Conservation (phyloP, 2,113 vertebrate species). For the Acinonyx jubatus region DNA sequence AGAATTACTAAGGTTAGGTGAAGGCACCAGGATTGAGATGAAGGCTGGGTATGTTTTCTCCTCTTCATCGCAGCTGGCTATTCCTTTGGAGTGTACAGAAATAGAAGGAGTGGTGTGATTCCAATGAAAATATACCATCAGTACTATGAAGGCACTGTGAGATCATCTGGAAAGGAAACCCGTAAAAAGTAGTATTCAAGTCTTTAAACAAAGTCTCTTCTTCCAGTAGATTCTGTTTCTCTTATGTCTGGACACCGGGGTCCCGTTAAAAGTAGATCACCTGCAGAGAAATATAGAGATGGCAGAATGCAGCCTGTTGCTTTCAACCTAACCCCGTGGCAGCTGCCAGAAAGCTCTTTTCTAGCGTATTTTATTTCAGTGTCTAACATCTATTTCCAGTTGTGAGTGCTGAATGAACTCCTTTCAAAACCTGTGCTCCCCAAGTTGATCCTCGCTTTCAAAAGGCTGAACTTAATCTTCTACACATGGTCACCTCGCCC, state of each 20-base stretch:
- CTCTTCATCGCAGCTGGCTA: not conserved
- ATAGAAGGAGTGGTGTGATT: not conserved
- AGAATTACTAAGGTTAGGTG: not conserved
- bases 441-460: not conserved
- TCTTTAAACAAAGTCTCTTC: not conserved
- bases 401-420: not conserved
- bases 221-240: not conserved
- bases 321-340: not conserved
- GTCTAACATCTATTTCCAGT: not conserved
- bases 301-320: not conserved
- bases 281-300: not conserved
- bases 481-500: rapidly evolving
- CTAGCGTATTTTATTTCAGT: not conserved
- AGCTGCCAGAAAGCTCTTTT: not conserved
- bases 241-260: not conserved
- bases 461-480: not conserved
- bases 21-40: not conserved
- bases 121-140: not conserved
- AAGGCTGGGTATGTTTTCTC: not conserved
- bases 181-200: not conserved
- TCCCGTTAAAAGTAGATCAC: not conserved
- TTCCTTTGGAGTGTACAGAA: not conserved
- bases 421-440: not conserved
- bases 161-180: not conserved
- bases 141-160: not conserved